A percentile compares a stretch with the other conserved stretches of the same genome.
These are phyloP conservation scores for Odocoileus hemionus DNA, from an alignment of 2,113 vertebrate genomes.

Conservation along the genomic window DNA sequence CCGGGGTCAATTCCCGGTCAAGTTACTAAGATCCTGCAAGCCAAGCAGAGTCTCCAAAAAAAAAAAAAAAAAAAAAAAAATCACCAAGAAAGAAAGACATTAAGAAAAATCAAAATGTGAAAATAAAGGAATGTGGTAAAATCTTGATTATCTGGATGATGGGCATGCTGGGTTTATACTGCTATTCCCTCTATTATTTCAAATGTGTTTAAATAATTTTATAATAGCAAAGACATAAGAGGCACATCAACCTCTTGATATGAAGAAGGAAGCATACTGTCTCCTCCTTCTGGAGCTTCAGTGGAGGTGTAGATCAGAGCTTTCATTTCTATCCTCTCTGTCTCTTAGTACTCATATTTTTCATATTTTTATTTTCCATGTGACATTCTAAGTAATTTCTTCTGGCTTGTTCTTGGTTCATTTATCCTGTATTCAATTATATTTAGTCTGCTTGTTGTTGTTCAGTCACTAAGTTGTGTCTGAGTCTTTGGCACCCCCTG, in stretches of 20 bases:
- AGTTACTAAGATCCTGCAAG: background rate
- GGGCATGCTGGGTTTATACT: background rate
- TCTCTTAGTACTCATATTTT: background rate
- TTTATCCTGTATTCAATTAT: conserved; percentile 21
- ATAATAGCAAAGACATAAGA: background rate
- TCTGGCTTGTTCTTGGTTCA: conserved; percentile 29
- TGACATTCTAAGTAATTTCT: conserved; percentile 23
- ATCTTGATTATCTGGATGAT: background rate
- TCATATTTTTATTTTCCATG: background rate
- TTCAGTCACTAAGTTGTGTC: background rate
- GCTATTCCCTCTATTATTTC: background rate
- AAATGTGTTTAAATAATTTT: conserved; percentile 21
- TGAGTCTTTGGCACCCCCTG: background rate
- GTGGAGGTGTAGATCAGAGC: background rate
- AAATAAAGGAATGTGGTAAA: background rate
- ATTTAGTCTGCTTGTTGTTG: background rate
- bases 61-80: background rate
- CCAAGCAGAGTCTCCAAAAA: background rate
- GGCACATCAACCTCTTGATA: background rate
- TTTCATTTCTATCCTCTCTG: background rate
- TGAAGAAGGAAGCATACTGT: background rate
- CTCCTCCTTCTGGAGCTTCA: background rate
- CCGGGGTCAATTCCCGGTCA: background rate
- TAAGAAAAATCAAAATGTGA: background rate
- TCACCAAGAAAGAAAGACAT: background rate